Conservation (phyloP, 2,888 invertebrate genomes). For the Petrolisthes cinctipes region DNA sequence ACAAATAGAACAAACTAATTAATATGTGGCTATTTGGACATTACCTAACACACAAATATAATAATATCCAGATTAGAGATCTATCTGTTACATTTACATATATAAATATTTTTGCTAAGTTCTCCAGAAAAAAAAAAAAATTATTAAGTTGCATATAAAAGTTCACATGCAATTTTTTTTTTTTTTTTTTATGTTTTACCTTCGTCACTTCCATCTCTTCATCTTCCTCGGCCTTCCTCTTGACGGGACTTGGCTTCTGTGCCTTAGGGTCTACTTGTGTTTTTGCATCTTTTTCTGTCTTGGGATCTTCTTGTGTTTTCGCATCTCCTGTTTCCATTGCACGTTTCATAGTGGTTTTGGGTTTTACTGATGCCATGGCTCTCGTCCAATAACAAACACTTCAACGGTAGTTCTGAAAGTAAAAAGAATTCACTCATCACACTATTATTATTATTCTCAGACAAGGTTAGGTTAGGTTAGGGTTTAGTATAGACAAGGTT, state of each 20-base stretch:
- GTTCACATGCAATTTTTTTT: neutral
- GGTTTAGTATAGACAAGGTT: too few relatives aligned
- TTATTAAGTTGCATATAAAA: too few relatives aligned
- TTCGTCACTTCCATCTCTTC: conserved; percentile 21
- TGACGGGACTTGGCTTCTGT: conserved; percentile 19
- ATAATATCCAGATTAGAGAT: too few relatives aligned
- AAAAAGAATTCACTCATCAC: too few relatives aligned
- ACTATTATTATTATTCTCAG: too few relatives aligned
- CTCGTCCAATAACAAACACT: neutral
- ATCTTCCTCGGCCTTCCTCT: conserved; percentile 38
- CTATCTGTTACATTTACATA: too few relatives aligned
- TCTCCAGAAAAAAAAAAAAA: neutral
- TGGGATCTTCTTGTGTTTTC: neutral
- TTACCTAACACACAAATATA: too few relatives aligned
- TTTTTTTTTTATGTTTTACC: neutral
- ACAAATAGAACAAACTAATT: too few relatives aligned
- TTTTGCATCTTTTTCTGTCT: neutral
- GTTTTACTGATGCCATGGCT: conserved; percentile 33
- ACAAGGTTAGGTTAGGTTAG: too few relatives aligned
- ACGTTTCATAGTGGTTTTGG: neutral
- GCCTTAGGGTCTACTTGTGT: neutral
- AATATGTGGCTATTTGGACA: too few relatives aligned
- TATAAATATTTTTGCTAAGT: neutral
- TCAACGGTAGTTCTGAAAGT: neutral
- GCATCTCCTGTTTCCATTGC: neutral